Conservation (phyloP, 2,113 vertebrate species). For the Tupaia chinensis region DNA sequence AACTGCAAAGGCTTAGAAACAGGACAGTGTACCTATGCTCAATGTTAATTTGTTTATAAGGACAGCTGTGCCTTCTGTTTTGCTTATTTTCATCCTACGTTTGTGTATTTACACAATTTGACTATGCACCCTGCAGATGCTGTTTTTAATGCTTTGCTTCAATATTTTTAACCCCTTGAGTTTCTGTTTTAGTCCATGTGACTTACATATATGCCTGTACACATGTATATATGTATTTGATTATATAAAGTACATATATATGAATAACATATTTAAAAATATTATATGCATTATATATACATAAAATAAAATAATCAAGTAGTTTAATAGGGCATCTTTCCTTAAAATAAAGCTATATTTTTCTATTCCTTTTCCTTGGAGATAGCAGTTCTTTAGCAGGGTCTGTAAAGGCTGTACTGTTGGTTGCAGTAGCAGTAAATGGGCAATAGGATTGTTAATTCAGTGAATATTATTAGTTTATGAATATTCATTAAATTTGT, state of each 20-base stretch:
- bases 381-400: background rate
- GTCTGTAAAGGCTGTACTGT: background rate
- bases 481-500: conserved; percentile 71
- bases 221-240: background rate
- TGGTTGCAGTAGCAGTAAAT: conserved; percentile 32
- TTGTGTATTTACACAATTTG: conserved; percentile 67
- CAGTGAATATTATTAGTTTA: conserved; percentile 58
- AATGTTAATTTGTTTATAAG: conserved; percentile 73
- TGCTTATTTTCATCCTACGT: conserved; percentile 63
- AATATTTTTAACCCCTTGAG: conserved; percentile 40
- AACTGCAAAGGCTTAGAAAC: conserved; percentile 44
- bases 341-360: conserved; percentile 8
- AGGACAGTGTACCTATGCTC: background rate
- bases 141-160: conserved; percentile 42
- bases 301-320: background rate
- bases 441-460: background rate
- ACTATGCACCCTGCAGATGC: conserved; percentile 34
- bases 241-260: background rate
- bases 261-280: background rate
- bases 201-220: background rate
- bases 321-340: background rate
- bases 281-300: background rate
- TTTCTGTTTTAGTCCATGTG: background rate
- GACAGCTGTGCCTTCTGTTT: conserved; percentile 50
- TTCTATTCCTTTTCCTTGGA: conserved; percentile 26